Evolutionary conservation across 2,797 vertebrate species (phyloP), one percentile per base, ranked within the genome.

Genomic region (Galaxias olidus): DNA sequence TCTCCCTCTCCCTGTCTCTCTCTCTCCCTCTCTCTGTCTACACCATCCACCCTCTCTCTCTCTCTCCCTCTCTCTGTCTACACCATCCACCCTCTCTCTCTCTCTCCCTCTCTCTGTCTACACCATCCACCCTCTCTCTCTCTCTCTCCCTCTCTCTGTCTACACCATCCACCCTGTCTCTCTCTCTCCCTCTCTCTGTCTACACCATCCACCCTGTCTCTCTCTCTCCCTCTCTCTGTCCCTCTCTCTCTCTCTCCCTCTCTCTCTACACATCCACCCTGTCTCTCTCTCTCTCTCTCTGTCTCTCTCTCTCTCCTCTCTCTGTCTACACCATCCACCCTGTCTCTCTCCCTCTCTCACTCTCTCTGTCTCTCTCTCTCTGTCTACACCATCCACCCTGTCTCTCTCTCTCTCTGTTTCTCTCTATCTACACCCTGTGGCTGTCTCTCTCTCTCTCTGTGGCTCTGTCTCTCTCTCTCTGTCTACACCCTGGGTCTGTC

Each of bases 311-410:
- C 44, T 19, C 19, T 30, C 19, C 45, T 53, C 20, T 51, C 19
- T 40, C 40, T 61, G 13, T 61, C 19, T 14, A n/a, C 19, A 48
- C 19, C 17, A 19, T 55, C 13, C 19, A 19, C 53, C 53, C 53
- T n/a, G n/a, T n/a, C n/a, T n/a, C n/a, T n/a, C 47, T 48, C 47
- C 47, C 47, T 48, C 11, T 66, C 61, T 52, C 53, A 18, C 64
- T 49, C 18, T n/a, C 53, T 66, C 66, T 75, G 47, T 63, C 69
- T 72, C 69, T 75, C 44, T n/a, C 18, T n/a, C n/a, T n/a, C n/a
- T n/a, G n/a, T n/a, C n/a, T n/a, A n/a, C n/a, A n/a, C n/a, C n/a
- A n/a, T n/a, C n/a, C n/a, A n/a, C n/a, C n/a, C n/a, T n/a, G n/a
- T n/a, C n/a, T n/a, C 18, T 52, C 67, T 59, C 20, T n/a, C 58